phyloP scores from a whole-genome alignment of 2,888 invertebrate genomes.

The Drosophila prostipennis region DNA sequence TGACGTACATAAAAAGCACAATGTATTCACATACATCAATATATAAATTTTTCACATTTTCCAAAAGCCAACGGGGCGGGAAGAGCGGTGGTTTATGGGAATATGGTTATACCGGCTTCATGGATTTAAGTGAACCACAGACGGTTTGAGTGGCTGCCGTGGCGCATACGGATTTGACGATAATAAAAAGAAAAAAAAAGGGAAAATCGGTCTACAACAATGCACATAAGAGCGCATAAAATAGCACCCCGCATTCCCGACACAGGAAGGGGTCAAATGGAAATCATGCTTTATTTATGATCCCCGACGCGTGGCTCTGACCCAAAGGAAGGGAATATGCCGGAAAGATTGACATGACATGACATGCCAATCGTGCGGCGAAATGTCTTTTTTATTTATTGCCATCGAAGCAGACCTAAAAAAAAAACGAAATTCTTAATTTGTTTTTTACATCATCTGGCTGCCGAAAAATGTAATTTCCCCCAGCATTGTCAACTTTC shows the following conservation, averaged over 20 bases:
- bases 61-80: constrained; percentile 6
- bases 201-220: constrained; percentile 32
- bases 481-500: constrained; percentile 44
- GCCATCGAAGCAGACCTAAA: constrained; percentile 14
- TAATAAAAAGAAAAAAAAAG: constrained; percentile 45
- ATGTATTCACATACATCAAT: constrained; percentile 29
- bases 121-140: constrained; percentile 55
- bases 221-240: constrained; percentile 43
- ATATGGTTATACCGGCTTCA: constrained; percentile 32
- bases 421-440: constrained; percentile 41
- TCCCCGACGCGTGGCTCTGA: constrained; percentile 44
- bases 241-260: constrained; percentile 10
- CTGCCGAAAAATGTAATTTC: constrained; percentile 45
- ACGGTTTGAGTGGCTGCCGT: constrained; percentile 32
- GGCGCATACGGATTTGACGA: constrained; percentile 60
- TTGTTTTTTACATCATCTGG: constrained; percentile 15
- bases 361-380: constrained; percentile 58
- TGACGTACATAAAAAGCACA: constrained; percentile 23
- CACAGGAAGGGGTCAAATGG: constrained; percentile 41
- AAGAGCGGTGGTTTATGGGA: constrained; percentile 8
- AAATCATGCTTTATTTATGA: constrained; percentile 60
- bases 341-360: constrained; percentile 58
- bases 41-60: constrained; percentile 41
- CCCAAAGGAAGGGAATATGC: constrained; percentile 1
- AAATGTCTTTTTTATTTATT: constrained; percentile 50